Base-by-base conservation (phyloP, 2,888 invertebrate species). In the Tholera decimalis region DNA sequence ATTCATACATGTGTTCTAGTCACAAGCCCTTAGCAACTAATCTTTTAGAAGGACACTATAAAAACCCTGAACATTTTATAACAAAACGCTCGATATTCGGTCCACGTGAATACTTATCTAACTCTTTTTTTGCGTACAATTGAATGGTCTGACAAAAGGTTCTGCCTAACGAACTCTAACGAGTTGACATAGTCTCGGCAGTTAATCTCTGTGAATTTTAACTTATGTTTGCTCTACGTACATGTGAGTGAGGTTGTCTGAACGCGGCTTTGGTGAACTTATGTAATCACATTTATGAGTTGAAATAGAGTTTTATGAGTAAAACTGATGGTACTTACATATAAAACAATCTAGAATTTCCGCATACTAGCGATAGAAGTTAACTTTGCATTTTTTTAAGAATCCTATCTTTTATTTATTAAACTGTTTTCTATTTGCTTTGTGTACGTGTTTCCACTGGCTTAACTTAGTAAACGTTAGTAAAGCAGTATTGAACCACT, bases 151-250 rank as follows among this genome's bases (percentile, higher is more conserved):
- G 56, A 78, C 77, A 77, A 81, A 78, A 68, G 77, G 55, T 3
- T 73, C 47, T 7, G 28, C 60, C 37, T 64, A 61, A 73, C 81
- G 47, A 61, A 73, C 67, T 51, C 73, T 78, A 78, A 81, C 82
- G 68, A 78, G 81, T 78, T 62, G 67, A 62, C 65, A 53, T 8
- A 59, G 53, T 26, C 59, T 37, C 41, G 30, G 8, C 15, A 18
- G 50, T 53, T 77, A 71, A 77, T 54, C 77, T 53, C 46, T 41
- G 9, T 8, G 41, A 58, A 59, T 77, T 47, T 54, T 39, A 67
- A 53, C 68, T 39, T 51, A 51, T 46, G 33, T 66, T 51, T 33
- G 24, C 41, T 18, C 47, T 41, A 33, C 37, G 18, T 41, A 33
- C 37, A 15, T 22, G 41, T n/a, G 6, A 15, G 35, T 54, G 3